Base-by-base conservation (phyloP, 2,888 invertebrate genomes). In the Sussaba pulchella region DNA sequence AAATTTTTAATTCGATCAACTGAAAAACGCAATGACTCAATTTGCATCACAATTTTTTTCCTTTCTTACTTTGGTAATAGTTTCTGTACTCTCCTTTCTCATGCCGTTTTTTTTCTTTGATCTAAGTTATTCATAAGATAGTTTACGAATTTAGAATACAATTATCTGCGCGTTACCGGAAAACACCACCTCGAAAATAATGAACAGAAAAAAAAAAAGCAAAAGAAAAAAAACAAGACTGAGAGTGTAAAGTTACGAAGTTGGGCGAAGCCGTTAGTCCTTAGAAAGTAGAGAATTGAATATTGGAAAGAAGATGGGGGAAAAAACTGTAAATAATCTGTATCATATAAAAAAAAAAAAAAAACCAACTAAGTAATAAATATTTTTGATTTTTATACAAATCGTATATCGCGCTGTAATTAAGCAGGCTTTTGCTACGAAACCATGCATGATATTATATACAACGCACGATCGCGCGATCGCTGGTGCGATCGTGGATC, bases 341-440 rank as follows among this genome's bases (percentile, higher is more conserved):
- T 89, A 91, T 83, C 81, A 89, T 90, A 89, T 36, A 85, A 84
- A 82, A 76, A 6, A 31, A 31, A 31, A n/a, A n/a, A n/a, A n/a
- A n/a, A n/a, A n/a, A n/a, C n/a, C n/a, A n/a, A 83, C 83, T 85
- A 85, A 88, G 89, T 89, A 91, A 91, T 90, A 91, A 90, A 90
- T 90, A 91, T 91, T 91, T 91, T 91, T 87, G 85, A 91, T 90
- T 91, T 91, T 91, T 91, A 85, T 88, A 89, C 84, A 82, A 71
- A 74, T 74, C 61, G 69, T 57, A 43, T 45, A 19, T 59, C 39
- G 59, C 21, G 36, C 6, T 0, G 21, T 1, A 5, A 17, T n/a
- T 57, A 12, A 26, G 50, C 41, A 61, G 50, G 26, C 41, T 26
- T 36, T 24, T 76, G 31, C 59, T 41, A 31, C 24, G 24, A 8